A percentile compares a stretch with the other conserved stretches of the same genome.
phyloP scores from a whole-genome alignment of 2,113 vertebrate genomes.

The Corydoras sp. region DNA sequence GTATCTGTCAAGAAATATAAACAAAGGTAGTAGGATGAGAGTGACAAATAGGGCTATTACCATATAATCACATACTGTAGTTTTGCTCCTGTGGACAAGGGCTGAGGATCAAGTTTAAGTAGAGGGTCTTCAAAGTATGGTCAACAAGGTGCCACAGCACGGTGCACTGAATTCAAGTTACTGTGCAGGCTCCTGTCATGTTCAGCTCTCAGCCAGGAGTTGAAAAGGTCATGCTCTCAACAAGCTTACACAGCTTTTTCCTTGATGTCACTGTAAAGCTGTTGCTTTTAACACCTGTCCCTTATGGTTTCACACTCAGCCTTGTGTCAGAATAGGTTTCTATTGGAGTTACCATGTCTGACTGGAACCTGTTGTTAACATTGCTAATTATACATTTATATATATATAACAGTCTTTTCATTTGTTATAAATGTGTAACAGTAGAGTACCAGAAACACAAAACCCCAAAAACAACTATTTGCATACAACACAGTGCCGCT shows the following conservation, averaged over 20 bases:
- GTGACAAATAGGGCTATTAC: too few relatives aligned
- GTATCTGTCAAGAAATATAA: too few relatives aligned
- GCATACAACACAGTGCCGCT: too few relatives aligned
- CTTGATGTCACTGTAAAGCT: not conserved
- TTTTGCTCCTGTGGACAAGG: too few relatives aligned
- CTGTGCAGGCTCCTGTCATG: slow-evolving; percentile 5
- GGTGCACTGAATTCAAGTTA: not conserved
- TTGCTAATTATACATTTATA: slow-evolving; percentile 2
- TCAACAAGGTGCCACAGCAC: not conserved
- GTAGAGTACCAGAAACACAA: too few relatives aligned
- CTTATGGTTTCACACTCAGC: not conserved
- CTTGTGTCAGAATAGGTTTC: slow-evolving; percentile 2
- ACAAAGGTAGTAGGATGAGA: too few relatives aligned
- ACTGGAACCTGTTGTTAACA: not conserved
- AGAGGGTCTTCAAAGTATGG: not conserved
- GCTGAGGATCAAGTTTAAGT: not conserved
- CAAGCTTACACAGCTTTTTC: not conserved
- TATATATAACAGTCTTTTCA: slow-evolving; percentile 19
- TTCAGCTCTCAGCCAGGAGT: slow-evolving; percentile 4
- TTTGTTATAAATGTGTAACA: not conserved
- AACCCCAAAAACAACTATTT: too few relatives aligned
- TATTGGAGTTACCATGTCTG: not conserved
- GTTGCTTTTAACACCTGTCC: slow-evolving; percentile 4
- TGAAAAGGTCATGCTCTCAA: not conserved
- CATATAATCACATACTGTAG: too few relatives aligned